A percentile compares a stretch with the other conserved stretches of the same genome.
Conservation (phyloP, 2,113 vertebrate genomes). For the Catharus fuscescens region DNA sequence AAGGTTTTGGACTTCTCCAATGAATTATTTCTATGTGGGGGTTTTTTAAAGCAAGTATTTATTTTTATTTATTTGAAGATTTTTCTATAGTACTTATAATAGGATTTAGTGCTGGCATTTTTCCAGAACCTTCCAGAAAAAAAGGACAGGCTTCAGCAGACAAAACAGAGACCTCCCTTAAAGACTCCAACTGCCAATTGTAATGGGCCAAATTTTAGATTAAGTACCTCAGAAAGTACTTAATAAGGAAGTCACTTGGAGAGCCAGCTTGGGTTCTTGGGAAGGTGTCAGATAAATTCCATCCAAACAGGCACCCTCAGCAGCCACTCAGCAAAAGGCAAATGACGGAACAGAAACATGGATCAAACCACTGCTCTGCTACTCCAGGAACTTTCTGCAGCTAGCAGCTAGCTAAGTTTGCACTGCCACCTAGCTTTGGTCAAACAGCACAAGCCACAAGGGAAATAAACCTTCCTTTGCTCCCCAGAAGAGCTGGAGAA, state of each 20-base stretch:
- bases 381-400: conserved; percentile 20
- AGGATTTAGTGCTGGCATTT: neutral
- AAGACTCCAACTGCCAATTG: neutral
- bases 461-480: neutral
- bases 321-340: neutral
- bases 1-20: neutral
- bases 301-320: neutral
- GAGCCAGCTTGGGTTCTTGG: neutral
- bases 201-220: neutral
- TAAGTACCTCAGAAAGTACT: neutral
- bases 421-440: conserved; percentile 63
- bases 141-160: neutral
- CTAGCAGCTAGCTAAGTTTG: conserved; percentile 40
- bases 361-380: conserved; percentile 26
- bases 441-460: neutral
- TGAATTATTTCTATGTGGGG: neutral
- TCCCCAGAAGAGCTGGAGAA: neutral
- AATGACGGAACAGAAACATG: neutral
- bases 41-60: conserved; percentile 44
- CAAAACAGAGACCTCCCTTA: neutral
- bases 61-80: conserved; percentile 67
- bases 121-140: neutral
- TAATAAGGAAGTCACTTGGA: neutral
- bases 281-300: neutral
- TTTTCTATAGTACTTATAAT: conserved; percentile 13